Percentiles rank a stretch among this genome's conserved stretches.
Evolutionary conservation across 2,888 invertebrate species (phyloP).

Genomic region (Drosophila stalkeri): DNA sequence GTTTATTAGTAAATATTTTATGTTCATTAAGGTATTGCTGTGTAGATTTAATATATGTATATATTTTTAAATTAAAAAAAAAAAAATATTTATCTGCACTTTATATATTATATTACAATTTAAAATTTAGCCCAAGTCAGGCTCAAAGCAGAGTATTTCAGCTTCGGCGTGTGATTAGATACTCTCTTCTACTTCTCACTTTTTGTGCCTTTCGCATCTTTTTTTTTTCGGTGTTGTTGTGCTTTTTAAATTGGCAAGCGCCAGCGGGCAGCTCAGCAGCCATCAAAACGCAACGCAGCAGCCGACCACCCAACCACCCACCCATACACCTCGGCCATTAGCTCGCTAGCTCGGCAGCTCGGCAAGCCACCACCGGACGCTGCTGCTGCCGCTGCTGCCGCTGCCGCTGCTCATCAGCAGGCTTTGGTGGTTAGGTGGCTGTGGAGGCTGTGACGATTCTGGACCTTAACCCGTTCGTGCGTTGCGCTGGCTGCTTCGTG

Average conservation of each 20-base stretch:
- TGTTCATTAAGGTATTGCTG: too few species aligned
- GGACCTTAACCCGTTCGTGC: conserved; percentile 79
- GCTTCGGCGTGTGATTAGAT: conserved; percentile 20
- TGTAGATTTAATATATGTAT: too few species aligned
- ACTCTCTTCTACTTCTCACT: not conserved
- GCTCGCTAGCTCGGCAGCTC: conserved; percentile 11
- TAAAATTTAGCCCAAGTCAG: too few species aligned
- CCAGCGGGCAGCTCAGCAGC: conserved; percentile 77
- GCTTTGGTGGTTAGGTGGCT: not conserved
- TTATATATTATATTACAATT: too few species aligned
- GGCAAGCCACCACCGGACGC: conserved; percentile 30
- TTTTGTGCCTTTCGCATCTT: conserved; percentile 10
- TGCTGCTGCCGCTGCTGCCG: conserved; percentile 10
- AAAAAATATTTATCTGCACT: too few species aligned
- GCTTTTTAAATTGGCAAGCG: conserved; percentile 81
- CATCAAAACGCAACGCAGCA: conserved; percentile 54
- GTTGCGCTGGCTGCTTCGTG: conserved; percentile 62
- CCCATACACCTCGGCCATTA: conserved; percentile 28
- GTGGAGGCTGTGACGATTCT: conserved; percentile 22
- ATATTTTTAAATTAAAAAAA: too few species aligned
- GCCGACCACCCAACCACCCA: conserved; percentile 1
- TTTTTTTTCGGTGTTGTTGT: conserved; percentile 56
- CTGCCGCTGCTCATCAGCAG: conserved; percentile 36
- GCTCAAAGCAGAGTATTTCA: not conserved
- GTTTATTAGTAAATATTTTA: too few species aligned